A percentile compares a stretch with the other conserved stretches of the same genome.
These are phyloP conservation scores for Asobara japonica DNA, from an alignment of 1,140 invertebrate species.

Conservation along the genomic window DNA sequence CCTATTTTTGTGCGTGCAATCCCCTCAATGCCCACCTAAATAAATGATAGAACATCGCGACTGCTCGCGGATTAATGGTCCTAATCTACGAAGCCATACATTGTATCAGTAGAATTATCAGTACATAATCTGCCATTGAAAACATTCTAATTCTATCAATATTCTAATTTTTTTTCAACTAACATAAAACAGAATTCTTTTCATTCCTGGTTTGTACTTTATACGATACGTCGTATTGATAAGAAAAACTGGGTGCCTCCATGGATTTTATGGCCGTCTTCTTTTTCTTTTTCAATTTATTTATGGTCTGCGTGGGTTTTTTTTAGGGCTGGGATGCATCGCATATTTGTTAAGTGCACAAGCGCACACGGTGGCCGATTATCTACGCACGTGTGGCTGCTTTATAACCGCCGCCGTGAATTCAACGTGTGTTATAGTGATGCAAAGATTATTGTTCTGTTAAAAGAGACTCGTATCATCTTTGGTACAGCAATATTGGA, in stretches of 20 bases:
- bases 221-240: neutral
- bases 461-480: neutral
- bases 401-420: slow-evolving; percentile 8
- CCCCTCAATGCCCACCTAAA: too few relatives aligned
- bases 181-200: neutral
- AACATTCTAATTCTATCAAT: neutral
- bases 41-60: too few relatives aligned
- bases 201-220: neutral
- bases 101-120: too few relatives aligned
- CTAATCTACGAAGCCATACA: too few relatives aligned
- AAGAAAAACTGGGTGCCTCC: neutral
- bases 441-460: neutral
- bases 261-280: neutral
- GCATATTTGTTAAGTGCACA: slow-evolving; percentile 13
- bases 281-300: slow-evolving; percentile 16
- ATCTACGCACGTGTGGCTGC: slow-evolving; percentile 31
- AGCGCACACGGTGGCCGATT: slow-evolving; percentile 1
- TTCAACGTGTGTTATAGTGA: neutral
- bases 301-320: slow-evolving; percentile 14
- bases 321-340: slow-evolving; percentile 14
- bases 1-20: too few relatives aligned
- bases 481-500: neutral
- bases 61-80: too few relatives aligned
- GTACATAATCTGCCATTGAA: too few relatives aligned
- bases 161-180: neutral